Evolutionary conservation across 2,888 invertebrate genomes (phyloP), one percentile per base, ranked within the genome.

Genomic region (Eudemis profundana): DNA sequence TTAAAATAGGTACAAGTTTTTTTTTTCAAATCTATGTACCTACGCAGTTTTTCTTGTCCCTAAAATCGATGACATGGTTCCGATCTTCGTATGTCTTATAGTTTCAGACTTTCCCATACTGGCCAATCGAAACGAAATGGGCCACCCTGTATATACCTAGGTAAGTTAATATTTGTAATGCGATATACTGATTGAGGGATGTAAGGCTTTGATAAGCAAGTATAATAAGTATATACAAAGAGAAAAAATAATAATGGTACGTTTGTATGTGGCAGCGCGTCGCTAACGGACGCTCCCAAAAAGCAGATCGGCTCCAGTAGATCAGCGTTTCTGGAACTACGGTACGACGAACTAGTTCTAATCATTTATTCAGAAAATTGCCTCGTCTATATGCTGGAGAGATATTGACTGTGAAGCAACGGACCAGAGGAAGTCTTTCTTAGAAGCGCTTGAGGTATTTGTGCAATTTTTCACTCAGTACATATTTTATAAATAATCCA

Each of bases 321-420:
- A 42, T 56, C 57, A 57, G 53, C 53, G 38, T 38, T 54, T 53
- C 42, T 47, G 17, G 17, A 62, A 47, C 44, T 47, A 14, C 38
- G 19, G 17, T 15, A n/a, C 47, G 10, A 29, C 54, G 27, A 36
- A 54, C 47, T 47, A 47, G 47, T 47, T 54, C 36, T 27, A 27
- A 62, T 62, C 38, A 54, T 62, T 54, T 62, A 62, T 62, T 62
- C 54, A 54, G 40, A 54, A 53, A 62, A 62, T 12, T 36, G 29
- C 19, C 38, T 47, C 47, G 33, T 62, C 38, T 47, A 54, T 62
- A 29, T 54, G 17, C 29, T 27, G 19, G 17, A 38, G 38, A 47
- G 27, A 46, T 54, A 54, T 38, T 53, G 51, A 8, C 33, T 36
- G 51, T 15, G 23, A 61, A 51, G 61, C 33, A 3, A 33, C 33